These are phyloP conservation scores for Coendou prehensilis DNA, from an alignment of 2,797 vertebrate genomes.

Conservation along the genomic window DNA sequence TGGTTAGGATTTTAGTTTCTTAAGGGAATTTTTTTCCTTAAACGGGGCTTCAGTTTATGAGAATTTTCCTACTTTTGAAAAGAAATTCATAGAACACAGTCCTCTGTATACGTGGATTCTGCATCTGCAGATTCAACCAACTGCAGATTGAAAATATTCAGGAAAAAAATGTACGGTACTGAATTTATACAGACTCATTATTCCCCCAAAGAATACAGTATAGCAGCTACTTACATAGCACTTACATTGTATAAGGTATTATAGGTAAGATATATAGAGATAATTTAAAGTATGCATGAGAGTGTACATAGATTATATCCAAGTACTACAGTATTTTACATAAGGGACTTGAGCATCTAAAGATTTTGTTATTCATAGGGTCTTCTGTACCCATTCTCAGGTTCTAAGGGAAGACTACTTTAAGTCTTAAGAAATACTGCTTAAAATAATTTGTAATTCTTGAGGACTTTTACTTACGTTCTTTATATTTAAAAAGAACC, in stretches of 20 bases:
- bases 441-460: constrained; percentile 36
- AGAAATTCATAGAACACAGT: background rate
- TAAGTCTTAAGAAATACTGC: background rate
- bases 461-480: background rate
- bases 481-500: constrained; percentile 11
- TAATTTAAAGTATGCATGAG: background rate
- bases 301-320: background rate
- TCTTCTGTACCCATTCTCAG: background rate
- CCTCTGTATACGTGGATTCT: background rate
- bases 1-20: background rate
- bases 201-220: background rate
- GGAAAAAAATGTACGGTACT: background rate
- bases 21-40: constrained; percentile 15
- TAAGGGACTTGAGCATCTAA: background rate
- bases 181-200: background rate
- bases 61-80: constrained; percentile 40
- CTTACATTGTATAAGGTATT: background rate
- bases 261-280: background rate
- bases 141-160: background rate
- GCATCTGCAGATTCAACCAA: background rate
- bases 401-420: background rate
- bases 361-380: background rate
- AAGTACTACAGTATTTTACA: background rate
- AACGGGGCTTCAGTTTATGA: background rate
- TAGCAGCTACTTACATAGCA: background rate